A percentile compares a stretch with the other conserved stretches of the same genome.
Evolutionary conservation across 2,797 vertebrate species (phyloP).

Genomic region (Thripadectes ignobilis): DNA sequence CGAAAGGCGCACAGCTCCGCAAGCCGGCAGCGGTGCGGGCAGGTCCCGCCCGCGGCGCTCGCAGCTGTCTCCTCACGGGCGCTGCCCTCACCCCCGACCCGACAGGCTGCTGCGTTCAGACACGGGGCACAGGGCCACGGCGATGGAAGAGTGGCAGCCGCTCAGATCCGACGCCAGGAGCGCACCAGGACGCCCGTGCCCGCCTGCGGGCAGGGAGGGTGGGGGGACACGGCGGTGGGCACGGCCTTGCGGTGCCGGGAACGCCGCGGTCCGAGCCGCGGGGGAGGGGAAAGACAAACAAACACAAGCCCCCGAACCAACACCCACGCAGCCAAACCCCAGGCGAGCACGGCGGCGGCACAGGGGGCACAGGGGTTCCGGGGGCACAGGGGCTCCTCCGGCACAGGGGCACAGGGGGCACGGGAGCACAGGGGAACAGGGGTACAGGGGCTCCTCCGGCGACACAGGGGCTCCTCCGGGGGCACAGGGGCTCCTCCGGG

Average conservation of each 20-base stretch:
- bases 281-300: not conserved
- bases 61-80: not conserved
- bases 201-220: not conserved
- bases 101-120: not conserved
- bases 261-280: not conserved
- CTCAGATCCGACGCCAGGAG: not conserved
- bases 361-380: too few species aligned
- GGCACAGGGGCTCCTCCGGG: too few species aligned
- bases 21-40: accelerated
- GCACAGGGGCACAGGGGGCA: too few species aligned
- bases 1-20: not conserved
- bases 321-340: not conserved
- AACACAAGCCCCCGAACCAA: not conserved
- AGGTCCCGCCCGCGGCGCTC: accelerated
- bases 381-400: too few species aligned
- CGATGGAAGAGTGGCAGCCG: accelerated
- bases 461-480: too few species aligned
- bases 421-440: too few species aligned
- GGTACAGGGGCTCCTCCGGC: too few species aligned
- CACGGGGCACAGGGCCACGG: not conserved
- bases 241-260: not conserved
- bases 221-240: not conserved
- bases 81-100: too few species aligned
- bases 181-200: not conserved
- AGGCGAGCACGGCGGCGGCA: not conserved